These are phyloP conservation scores for Chrysogorgia sp. DNA, from an alignment of 92 coral and sea anemone genomes.

Conservation along the genomic window DNA sequence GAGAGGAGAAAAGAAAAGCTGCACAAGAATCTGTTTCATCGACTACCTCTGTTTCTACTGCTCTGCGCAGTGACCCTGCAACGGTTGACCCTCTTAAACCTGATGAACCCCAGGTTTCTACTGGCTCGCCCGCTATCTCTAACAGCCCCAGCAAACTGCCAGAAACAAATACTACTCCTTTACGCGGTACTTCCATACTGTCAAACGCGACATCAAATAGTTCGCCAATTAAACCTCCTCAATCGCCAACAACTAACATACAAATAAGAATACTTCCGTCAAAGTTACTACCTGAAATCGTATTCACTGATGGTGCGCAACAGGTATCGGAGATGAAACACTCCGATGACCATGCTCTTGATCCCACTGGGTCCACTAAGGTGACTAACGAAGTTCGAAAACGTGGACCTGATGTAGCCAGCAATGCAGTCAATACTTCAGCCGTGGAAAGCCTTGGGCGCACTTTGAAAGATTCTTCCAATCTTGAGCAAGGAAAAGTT, in stretches of 20 bases:
- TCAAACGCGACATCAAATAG: conserved; percentile 9
- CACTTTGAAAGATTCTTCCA: neutral
- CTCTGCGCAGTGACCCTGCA: neutral
- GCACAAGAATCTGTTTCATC: neutral
- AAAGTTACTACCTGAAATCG: conserved; percentile 22
- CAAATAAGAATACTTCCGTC: conserved; percentile 18
- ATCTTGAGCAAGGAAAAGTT: neutral
- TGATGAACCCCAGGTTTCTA: neutral
- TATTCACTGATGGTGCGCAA: conserved; percentile 29
- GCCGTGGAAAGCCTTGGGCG: neutral
- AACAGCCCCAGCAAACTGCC: conserved; percentile 3
- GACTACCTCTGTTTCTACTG: neutral
- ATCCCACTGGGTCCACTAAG: no score
- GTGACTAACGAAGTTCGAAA: conserved; percentile 28
- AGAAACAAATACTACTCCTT: neutral
- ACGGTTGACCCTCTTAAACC: conserved; percentile 6
- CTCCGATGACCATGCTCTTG: no score
- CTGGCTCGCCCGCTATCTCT: neutral
- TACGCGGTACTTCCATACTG: neutral
- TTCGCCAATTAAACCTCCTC: conserved; percentile 11
- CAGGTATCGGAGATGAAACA: no score
- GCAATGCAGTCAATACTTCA: neutral
- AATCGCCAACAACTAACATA: conserved; percentile 27
- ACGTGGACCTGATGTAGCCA: neutral
- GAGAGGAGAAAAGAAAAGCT: conserved; percentile 18